A percentile compares a stretch with the other conserved stretches of the same genome.
These are phyloP conservation scores for Eupithecia subfuscata DNA, from an alignment of 2,888 invertebrate genomes.

Conservation along the genomic window DNA sequence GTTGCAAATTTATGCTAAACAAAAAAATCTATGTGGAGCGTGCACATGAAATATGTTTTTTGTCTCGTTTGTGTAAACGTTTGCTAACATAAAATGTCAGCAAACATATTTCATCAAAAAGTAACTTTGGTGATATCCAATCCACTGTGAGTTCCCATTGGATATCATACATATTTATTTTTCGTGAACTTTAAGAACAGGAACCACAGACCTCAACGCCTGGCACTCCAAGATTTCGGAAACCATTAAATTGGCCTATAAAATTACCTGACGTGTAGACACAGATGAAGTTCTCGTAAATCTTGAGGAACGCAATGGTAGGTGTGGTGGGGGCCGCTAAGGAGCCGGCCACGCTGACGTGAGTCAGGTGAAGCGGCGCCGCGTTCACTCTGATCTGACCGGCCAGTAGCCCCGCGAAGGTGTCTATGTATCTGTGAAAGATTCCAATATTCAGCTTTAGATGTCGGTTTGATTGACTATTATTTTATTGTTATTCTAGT, in stretches of 20 bases:
- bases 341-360: conserved; percentile 93
- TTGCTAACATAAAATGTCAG: too few relatives aligned
- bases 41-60: too few relatives aligned
- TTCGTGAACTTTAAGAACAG: too few relatives aligned
- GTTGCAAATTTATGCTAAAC: too few relatives aligned
- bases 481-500: background rate
- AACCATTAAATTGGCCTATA: background rate
- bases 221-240: too few relatives aligned
- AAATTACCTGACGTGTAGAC: conserved; percentile 91
- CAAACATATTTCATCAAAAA: too few relatives aligned
- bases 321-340: conserved; percentile 90
- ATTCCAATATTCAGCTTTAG: background rate
- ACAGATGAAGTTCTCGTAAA: conserved; percentile 95
- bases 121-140: too few relatives aligned
- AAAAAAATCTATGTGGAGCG: too few relatives aligned
- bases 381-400: conserved; percentile 95
- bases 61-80: too few relatives aligned
- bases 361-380: conserved; percentile 92
- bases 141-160: too few relatives aligned
- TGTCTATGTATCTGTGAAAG: conserved; percentile 91
- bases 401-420: conserved; percentile 95
- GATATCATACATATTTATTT: too few relatives aligned
- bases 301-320: conserved; percentile 89
- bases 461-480: background rate
- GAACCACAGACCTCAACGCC: too few relatives aligned